Percentiles rank a stretch among this genome's conserved stretches.
Evolutionary conservation across 1,140 invertebrate species (phyloP).

Genomic region (Drosophila hydei): DNA sequence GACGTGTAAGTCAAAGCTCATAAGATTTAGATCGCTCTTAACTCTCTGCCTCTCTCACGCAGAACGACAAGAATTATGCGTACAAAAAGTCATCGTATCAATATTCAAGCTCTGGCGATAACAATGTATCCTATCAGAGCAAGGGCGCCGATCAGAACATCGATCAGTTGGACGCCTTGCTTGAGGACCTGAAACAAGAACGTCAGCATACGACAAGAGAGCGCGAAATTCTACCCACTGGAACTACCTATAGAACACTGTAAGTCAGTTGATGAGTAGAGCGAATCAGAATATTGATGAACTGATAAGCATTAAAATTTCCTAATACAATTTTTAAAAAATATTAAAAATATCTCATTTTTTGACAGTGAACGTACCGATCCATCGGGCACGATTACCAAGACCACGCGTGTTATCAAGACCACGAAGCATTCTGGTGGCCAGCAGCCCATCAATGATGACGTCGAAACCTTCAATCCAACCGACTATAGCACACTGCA

Average conservation of each 20-base stretch:
- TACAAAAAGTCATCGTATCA: constrained; percentile 82
- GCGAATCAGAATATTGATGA: no score
- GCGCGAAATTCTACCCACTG: constrained; percentile 64
- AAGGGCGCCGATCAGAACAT: constrained; percentile 84
- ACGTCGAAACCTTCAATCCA: constrained; percentile 70
- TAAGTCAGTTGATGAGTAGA: constrained; percentile 27
- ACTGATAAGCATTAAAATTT: no score
- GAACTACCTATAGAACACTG: constrained; percentile 71
- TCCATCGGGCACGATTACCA: constrained; percentile 70
- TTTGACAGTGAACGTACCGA: constrained; percentile 68
- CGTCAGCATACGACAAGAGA: constrained; percentile 76
- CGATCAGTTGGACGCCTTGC: constrained; percentile 85
- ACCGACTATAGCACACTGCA: constrained; percentile 74
- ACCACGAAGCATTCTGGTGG: constrained; percentile 67
- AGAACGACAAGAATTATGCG: constrained; percentile 78
- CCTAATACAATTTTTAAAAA: no score
- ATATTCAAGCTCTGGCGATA: constrained; percentile 75
- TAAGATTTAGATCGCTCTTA: background rate
- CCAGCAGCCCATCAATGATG: constrained; percentile 63
- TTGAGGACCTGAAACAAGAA: constrained; percentile 85
- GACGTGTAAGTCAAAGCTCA: constrained; percentile 54
- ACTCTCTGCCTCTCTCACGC: background rate
- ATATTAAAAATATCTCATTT: background rate
- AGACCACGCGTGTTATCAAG: constrained; percentile 80
- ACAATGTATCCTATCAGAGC: constrained; percentile 65